Evolutionary conservation across 2,888 invertebrate species (phyloP), one percentile per base, ranked within the genome.

Genomic region (Unio pictorum): DNA sequence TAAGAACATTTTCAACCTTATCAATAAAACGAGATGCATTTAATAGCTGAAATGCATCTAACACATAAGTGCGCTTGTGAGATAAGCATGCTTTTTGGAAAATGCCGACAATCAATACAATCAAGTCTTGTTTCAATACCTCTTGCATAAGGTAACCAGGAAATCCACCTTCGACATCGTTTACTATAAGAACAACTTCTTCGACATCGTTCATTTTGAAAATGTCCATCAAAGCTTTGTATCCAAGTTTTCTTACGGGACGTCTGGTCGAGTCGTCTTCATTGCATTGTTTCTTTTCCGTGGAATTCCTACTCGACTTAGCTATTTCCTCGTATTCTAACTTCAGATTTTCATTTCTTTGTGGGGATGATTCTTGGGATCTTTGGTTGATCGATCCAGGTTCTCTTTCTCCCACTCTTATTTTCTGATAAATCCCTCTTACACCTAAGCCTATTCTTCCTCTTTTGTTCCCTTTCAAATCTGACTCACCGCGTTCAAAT

Each of bases 101-200:
- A 55, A 74, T 61, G 15, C 58, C 55, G 23, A 78, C 30, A n/a
- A 74, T 65, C 23, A 73, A 20, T 61, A 58, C 26, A 58, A 69
- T 66, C 61, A 69, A 71, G 30, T 75, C 73, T 28, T 28, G 55
- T 58, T 69, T 55, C 57, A 72, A 45, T 0, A 55, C 45, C 26
- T 45, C 45, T 11, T 66, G 71, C 11, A 64, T 67, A 11, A 80
- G 17, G 28, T 70, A 61, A 28, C 74, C 71, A 34, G 59, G 28
- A 66, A 79, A 72, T n/a, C 79, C 79, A 58, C 75, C 75, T 64
- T 66, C 68, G 23, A 71, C 61, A 30, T 73, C 68, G 18, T 57
- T 65, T 20, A 78, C 67, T 30, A 73, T 69, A 28, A 78, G 62
- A 20, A 76, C 56, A 45, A 76, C 59, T 54, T 59, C 66, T 69